A percentile compares a stretch with the other conserved stretches of the same genome.
phyloP scores from a whole-genome alignment of 2,888 invertebrate genomes.

The Abrostola tripartita region DNA sequence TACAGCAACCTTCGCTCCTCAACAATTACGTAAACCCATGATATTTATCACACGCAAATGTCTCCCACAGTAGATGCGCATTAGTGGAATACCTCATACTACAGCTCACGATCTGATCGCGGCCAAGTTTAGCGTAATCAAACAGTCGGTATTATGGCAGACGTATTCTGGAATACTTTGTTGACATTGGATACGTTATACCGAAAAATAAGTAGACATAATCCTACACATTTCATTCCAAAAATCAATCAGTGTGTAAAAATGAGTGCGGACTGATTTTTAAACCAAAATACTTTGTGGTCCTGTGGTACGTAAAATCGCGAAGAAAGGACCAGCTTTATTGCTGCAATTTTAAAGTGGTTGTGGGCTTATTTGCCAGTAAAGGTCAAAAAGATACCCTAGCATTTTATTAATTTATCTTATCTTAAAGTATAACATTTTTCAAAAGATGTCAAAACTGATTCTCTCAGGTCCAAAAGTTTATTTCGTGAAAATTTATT shows the following conservation, averaged over 20 bases:
- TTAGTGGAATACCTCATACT: constrained; percentile 59
- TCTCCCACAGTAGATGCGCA: constrained; percentile 57
- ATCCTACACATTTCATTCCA: neutral
- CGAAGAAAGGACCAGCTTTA: neutral
- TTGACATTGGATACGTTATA: neutral
- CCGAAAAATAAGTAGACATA: neutral
- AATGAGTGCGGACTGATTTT: neutral
- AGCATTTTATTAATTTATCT: too few species aligned
- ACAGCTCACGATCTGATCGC: constrained; percentile 71
- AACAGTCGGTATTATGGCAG: constrained; percentile 52
- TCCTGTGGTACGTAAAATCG: neutral
- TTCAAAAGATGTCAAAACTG: too few species aligned
- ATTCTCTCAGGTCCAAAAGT: too few species aligned
- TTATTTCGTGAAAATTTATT: too few species aligned
- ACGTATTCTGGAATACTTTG: constrained; percentile 49
- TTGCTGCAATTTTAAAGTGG: neutral
- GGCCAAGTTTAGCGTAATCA: constrained; percentile 66
- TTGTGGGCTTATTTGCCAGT: too few species aligned
- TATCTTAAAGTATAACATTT: too few species aligned
- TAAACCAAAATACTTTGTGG: neutral
- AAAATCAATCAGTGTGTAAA: too few species aligned
- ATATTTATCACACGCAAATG: constrained; percentile 58
- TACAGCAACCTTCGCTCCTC: constrained; percentile 29
- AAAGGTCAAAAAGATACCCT: too few species aligned
- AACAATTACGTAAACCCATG: constrained; percentile 48